phyloP scores from a whole-genome alignment of 2,113 vertebrate species.

The Dinomys branickii region DNA sequence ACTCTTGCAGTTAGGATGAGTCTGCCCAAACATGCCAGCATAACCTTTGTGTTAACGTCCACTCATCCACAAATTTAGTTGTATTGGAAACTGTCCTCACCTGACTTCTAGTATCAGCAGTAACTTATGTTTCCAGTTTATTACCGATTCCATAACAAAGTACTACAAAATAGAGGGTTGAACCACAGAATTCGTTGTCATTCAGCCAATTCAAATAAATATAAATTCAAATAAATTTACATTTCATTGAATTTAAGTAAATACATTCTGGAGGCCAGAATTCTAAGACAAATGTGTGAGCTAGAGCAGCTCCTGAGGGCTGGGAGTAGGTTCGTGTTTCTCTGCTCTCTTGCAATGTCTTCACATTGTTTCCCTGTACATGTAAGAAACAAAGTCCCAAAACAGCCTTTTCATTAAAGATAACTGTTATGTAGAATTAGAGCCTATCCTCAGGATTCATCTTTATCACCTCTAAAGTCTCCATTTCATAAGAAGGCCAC shows the following conservation, averaged over 20 bases:
- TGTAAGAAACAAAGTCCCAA: neutral
- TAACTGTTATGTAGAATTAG: neutral
- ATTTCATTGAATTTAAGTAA: neutral
- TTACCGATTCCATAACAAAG: neutral
- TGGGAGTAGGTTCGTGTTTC: neutral
- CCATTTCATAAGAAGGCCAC: neutral
- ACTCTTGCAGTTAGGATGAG: rapidly evolving
- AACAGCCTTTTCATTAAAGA: neutral
- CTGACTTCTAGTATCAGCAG: neutral
- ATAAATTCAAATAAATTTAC: neutral
- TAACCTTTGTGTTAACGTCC: neutral
- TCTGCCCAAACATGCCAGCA: neutral
- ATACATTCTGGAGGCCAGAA: neutral
- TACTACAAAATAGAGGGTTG: neutral
- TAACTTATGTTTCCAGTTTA: rapidly evolving
- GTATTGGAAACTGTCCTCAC: neutral
- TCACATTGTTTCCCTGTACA: rapidly evolving
- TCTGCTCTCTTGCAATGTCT: neutral
- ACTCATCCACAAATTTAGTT: neutral
- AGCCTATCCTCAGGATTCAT: neutral
- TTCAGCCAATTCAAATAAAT: neutral
- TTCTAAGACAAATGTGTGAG: neutral
- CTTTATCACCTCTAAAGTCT: neutral
- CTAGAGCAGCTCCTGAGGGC: neutral
- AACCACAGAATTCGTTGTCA: neutral